Base-by-base conservation (phyloP, 2,113 vertebrate genomes). In the Oostethus manadensis region DNA sequence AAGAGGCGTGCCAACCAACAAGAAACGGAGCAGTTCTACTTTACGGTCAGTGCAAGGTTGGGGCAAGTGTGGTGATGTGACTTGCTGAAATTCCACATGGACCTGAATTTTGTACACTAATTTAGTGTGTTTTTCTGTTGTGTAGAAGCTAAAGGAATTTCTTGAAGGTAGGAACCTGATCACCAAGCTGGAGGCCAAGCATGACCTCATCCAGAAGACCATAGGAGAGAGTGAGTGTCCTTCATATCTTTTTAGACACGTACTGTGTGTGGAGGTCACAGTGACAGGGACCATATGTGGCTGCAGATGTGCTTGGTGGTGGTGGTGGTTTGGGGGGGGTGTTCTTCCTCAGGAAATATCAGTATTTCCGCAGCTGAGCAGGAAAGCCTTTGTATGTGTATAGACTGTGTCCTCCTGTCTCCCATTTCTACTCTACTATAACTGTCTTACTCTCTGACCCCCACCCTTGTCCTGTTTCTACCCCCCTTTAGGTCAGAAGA, bases 11-110 rank as follows among this genome's bases (percentile, higher is more conserved):
- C 96, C 76, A 98, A 98, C 82, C 97, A 99, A 87, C 97, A 99
- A 81, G 96, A 99, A 89, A 99, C 97, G 0, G 97, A 98, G 86
- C 96, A 97, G 88, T 99, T 99, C 83, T 98, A 98, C 82, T 99
- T 98, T 87, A 98, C 94, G 61, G 97, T 98, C 78, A 87, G 92
- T 61, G 42, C 11, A 21, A 5, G 5, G 18, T 17, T 9, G 9
- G 20, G 8, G 18, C 22, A 7, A 44, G 42, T 54, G 53, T 6
- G 48, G 6, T 8, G 49, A 6, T 22, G 2, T 4, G 14, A 14
- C 15, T 20, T 48, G 46, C n/a, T n/a, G n/a, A n/a, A n/a, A n/a
- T n/a, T 35, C 33, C 33, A 35, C 33, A 35, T 8, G 33, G 33
- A 35, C 33, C 33, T 35, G 1, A 38, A 8, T 2, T 9, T 38